Percentiles rank a stretch among this genome's conserved stretches.
Conservation (phyloP, 1,140 invertebrate genomes). For the Euschistus heros region DNA sequence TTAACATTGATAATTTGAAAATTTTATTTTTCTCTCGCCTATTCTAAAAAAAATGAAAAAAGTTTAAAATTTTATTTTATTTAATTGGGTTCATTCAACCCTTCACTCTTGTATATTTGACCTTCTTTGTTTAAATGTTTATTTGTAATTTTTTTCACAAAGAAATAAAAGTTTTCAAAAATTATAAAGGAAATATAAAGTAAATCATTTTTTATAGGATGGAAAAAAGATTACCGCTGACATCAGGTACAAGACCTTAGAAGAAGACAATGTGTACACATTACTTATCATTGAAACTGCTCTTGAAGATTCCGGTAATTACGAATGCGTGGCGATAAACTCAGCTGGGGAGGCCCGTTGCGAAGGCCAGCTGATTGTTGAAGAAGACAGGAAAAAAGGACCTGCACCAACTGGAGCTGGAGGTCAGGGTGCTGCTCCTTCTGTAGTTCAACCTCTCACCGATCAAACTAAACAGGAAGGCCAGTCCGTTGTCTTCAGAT, state of each 20-base stretch:
- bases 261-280: conserved; percentile 78
- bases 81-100: too few relatives aligned
- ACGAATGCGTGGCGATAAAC: conserved; percentile 88
- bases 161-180: too few relatives aligned
- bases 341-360: conserved; percentile 79
- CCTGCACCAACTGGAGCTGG: conserved; percentile 42
- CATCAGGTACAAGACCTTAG: conserved; percentile 76
- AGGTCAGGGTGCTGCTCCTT: conserved; percentile 57
- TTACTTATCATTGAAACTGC: conserved; percentile 75
- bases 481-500: conserved; percentile 73
- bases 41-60: too few relatives aligned
- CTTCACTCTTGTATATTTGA: too few relatives aligned
- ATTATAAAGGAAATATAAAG: not conserved
- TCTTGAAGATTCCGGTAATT: conserved; percentile 75
- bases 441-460: conserved; percentile 65
- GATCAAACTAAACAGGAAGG: conserved; percentile 78
- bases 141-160: too few relatives aligned
- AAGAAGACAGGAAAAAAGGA: conserved; percentile 46
- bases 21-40: too few relatives aligned
- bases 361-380: conserved; percentile 68
- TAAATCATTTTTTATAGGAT: conserved; percentile 43
- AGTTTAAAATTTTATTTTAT: too few relatives aligned
- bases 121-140: too few relatives aligned
- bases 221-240: conserved; percentile 79
- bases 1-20: too few relatives aligned